Conservation (phyloP, 2,888 invertebrate genomes). For the Acanthosepion esculentum region DNA sequence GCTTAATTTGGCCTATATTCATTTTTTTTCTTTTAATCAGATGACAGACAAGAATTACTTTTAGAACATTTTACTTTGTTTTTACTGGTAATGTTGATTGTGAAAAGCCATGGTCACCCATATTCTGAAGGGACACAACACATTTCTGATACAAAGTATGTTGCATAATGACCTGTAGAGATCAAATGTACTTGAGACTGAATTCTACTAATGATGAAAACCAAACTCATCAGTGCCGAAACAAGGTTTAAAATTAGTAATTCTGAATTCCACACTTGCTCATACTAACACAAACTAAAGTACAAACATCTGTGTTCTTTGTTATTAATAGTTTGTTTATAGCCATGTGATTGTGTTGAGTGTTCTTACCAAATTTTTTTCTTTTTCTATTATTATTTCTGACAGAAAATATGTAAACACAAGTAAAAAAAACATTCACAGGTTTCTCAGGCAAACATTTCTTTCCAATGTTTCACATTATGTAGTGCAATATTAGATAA, state of each 20-base stretch:
- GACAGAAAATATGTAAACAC: not conserved
- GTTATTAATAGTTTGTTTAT: constrained; percentile 33
- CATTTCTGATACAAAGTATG: too few relatives aligned
- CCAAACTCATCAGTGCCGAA: not conserved
- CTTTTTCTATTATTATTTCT: not conserved
- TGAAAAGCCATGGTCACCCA: too few relatives aligned
- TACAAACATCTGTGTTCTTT: not conserved
- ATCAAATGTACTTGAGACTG: not conserved
- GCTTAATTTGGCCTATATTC: too few relatives aligned
- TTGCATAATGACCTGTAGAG: not conserved
- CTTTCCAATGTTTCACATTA: not conserved
- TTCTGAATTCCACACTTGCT: not conserved
- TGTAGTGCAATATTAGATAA: not conserved
- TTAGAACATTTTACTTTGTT: too few relatives aligned
- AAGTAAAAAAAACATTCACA: not conserved
- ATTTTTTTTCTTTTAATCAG: too few relatives aligned
- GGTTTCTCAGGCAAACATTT: not conserved
- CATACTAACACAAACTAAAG: not conserved
- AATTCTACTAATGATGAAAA: not conserved
- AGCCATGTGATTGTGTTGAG: not conserved
- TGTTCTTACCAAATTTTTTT: not conserved
- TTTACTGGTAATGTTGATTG: too few relatives aligned
- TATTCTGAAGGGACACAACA: too few relatives aligned
- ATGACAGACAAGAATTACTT: too few relatives aligned
- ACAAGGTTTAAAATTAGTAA: not conserved